phyloP scores from a whole-genome alignment of 2,113 vertebrate genomes.

The Xenus cinereus region DNA sequence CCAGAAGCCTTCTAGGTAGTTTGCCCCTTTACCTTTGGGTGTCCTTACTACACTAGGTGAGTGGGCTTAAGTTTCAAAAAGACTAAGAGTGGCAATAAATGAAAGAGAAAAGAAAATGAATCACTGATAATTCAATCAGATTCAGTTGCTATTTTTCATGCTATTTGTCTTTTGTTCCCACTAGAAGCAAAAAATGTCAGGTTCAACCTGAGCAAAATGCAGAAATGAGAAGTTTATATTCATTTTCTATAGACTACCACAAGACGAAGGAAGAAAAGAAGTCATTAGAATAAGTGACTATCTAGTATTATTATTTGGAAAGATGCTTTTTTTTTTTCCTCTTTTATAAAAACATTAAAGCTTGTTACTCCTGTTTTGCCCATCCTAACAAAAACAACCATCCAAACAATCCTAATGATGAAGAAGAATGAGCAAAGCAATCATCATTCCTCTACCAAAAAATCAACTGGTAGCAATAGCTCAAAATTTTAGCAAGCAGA shows the following conservation, averaged over 20 bases:
- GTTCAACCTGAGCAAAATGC: neutral
- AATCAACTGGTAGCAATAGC: neutral
- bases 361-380: neutral
- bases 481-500: neutral
- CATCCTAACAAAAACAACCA: neutral
- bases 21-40: neutral
- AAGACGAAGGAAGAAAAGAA: neutral
- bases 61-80: neutral
- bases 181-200: neutral
- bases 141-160: neutral
- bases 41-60: too few species aligned
- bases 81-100: neutral
- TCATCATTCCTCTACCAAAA: neutral
- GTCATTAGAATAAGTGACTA: neutral
- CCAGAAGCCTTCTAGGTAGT: neutral
- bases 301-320: neutral
- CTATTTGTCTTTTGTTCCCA: neutral
- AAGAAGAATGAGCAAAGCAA: neutral
- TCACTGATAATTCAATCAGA: neutral
- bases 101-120: neutral
- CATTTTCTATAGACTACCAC: neutral
- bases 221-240: neutral
- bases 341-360: neutral
- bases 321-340: neutral
- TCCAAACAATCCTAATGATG: neutral